A percentile compares a stretch with the other conserved stretches of the same genome.
phyloP scores from a whole-genome alignment of 2,113 vertebrate genomes.

The Zosterops borbonicus region DNA sequence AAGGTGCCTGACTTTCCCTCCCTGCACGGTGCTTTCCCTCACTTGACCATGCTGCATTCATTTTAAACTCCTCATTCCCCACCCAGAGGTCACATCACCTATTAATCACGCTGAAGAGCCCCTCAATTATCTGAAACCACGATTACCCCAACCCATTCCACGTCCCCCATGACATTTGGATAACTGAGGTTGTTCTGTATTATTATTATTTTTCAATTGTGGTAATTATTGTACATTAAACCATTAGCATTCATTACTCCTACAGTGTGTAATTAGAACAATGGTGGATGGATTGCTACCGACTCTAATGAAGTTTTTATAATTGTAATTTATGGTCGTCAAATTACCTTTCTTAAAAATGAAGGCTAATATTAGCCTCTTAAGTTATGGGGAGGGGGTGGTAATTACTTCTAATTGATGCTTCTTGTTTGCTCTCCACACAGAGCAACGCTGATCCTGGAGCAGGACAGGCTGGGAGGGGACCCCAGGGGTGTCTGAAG shows the following conservation, averaged over 20 bases:
- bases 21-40: background rate
- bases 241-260: conserved; percentile 83
- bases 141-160: conserved; percentile 52
- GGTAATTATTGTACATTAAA: conserved; percentile 80
- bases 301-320: conserved; percentile 83
- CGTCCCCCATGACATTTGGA: conserved; percentile 50
- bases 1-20: background rate
- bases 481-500: background rate
- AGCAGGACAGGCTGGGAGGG: background rate
- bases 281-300: conserved; percentile 77
- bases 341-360: conserved; percentile 80
- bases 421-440: conserved; percentile 66
- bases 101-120: conserved; percentile 60
- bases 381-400: conserved; percentile 71
- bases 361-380: conserved; percentile 74
- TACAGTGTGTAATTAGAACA: conserved; percentile 81
- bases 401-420: conserved; percentile 79
- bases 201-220: conserved; percentile 80
- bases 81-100: conserved; percentile 47
- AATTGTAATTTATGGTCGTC: conserved; percentile 82
- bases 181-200: conserved; percentile 69
- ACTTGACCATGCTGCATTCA: background rate
- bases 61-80: conserved; percentile 31
- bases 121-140: conserved; percentile 54
- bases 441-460: background rate